These are phyloP conservation scores for Atractosteus spatula DNA, from an alignment of 2,113 vertebrate genomes.

Conservation along the genomic window DNA sequence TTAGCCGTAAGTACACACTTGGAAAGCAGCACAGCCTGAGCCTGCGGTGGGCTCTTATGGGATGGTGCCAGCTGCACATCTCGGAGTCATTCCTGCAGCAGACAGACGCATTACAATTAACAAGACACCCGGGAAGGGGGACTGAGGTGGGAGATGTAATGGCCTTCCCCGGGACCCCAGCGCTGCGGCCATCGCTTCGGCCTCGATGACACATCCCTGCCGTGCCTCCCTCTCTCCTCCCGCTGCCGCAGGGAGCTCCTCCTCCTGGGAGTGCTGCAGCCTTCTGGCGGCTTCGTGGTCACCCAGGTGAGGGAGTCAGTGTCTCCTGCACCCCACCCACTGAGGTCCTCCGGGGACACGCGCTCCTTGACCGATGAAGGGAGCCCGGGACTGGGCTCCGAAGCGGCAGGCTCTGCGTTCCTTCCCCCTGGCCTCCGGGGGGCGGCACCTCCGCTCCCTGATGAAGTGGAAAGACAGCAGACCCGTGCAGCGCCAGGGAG, in stretches of 20 bases:
- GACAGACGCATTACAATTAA: background rate
- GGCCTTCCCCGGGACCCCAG: background rate
- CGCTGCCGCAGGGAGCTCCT: background rate
- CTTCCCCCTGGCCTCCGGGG: no score
- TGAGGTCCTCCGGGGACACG: background rate
- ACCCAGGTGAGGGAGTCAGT: background rate
- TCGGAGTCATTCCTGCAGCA: constrained; percentile 5
- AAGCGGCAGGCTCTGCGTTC: no score
- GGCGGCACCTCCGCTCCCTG: no score
- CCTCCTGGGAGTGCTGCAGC: no score
- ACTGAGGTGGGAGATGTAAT: background rate
- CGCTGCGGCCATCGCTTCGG: no score
- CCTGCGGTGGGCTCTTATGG: background rate
- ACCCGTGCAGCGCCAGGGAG: no score
- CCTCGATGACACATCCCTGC: background rate
- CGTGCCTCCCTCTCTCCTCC: background rate
- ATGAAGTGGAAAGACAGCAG: no score
- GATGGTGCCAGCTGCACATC: background rate
- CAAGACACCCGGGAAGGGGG: background rate
- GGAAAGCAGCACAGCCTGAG: background rate
- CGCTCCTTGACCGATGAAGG: no score
- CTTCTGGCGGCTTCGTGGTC: no score
- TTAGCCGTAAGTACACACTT: background rate
- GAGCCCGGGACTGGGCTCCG: no score
- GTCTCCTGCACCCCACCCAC: background rate